Percentiles rank a stretch among this genome's conserved stretches.
Conservation (phyloP, 2,797 vertebrate genomes). For the Danio aesculapii region DNA sequence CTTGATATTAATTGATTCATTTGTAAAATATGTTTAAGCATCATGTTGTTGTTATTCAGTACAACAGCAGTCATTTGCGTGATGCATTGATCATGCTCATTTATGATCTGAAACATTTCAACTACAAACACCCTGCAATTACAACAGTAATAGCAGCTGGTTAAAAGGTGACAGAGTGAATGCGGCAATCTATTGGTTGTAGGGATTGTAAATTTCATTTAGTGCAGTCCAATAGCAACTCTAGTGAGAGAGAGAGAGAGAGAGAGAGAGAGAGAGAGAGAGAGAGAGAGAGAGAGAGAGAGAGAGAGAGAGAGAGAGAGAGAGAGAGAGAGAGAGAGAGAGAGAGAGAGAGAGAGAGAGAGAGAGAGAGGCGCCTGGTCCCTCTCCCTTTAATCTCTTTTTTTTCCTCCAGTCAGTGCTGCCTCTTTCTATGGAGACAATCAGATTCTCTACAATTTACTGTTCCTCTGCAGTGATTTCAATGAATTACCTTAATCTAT, state of each 20-base stretch:
- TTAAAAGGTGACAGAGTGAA: constrained; percentile 83
- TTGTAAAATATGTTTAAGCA: background rate
- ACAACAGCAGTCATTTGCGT: background rate
- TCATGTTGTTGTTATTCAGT: background rate
- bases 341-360: constrained; percentile 56
- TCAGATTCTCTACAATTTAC: constrained; percentile 78
- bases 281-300: constrained; percentile 58
- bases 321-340: constrained; percentile 45
- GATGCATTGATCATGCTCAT: background rate
- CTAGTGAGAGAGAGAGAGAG: constrained; percentile 26
- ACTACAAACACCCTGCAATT: constrained; percentile 19
- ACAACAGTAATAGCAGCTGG: constrained; percentile 65
- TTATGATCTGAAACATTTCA: background rate
- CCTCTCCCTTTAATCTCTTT: constrained; percentile 79
- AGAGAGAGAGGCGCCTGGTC: constrained; percentile 71
- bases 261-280: constrained; percentile 53
- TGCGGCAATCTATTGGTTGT: constrained; percentile 90
- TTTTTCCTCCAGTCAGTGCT: constrained; percentile 75
- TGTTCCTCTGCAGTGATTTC: constrained; percentile 75
- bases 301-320: constrained; percentile 39
- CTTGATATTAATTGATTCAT: background rate
- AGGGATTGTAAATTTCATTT: constrained; percentile 88
- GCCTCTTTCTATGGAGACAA: constrained; percentile 77
- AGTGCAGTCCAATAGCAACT: constrained; percentile 87
- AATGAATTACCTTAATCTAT: constrained; percentile 72